Evolutionary conservation across 2,888 invertebrate species (phyloP), one percentile per base, ranked within the genome.

Genomic region (Mellilla xanthometata): DNA sequence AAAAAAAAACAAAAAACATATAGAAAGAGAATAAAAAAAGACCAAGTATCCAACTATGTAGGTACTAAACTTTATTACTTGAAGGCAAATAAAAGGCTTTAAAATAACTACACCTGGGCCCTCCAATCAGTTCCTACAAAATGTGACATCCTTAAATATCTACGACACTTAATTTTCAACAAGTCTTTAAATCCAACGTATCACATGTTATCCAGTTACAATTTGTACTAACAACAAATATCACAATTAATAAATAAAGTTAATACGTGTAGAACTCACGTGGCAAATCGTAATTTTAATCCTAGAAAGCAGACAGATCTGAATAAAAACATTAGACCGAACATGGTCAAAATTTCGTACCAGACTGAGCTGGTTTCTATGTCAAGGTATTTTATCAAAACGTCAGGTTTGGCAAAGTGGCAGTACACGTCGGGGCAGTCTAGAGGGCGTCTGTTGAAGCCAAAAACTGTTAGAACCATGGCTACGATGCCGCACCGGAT

Each of bases 401-500:
- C 92, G 29, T 92, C 90, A 0, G 93, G 93, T 71, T 94, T 92
- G 6, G 91, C 83, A 60, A 93, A 93, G 58, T 93, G 93, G 60
- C 93, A 93, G 62, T 93, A 93, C 19, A 92, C 75, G 0, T 92
- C 92, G 8, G 81, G 68, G 61, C 94, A 94, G 2, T 91, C 81
- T 2, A 94, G 68, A 1, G 87, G 84, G 28, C 83, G 76, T 7
- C 94, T 81, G 40, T 89, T 89, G 52, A 92, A 92, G 4, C 94
- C 93, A 65, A 93, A 94, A 2, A 93, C 87, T 0, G 92, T 90
- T 1, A 93, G 68, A 0, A 93, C 87, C 68, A 93, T 80, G 0
- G 92, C 92, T 8, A 93, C 93, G 2, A 93, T 91, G 0, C 93
- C 93, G 53, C 93, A 92, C 11, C 94, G 87, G 54, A 94, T 90